Base-by-base conservation (phyloP, 2,888 invertebrate genomes). In the Adineta ricciae region DNA sequence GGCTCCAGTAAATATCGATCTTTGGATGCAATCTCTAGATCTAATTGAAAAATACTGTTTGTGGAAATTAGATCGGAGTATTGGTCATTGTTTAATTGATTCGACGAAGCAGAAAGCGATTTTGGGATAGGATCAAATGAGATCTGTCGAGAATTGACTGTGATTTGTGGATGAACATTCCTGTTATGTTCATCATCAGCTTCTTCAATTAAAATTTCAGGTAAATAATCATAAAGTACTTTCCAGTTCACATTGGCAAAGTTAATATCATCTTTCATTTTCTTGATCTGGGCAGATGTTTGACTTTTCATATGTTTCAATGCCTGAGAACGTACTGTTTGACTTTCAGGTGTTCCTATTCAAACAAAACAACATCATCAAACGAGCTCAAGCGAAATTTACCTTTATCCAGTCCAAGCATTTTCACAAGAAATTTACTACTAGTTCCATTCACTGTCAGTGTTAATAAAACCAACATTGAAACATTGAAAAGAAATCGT, bases 401-500 rank as follows among this genome's bases (percentile, higher is more conserved):
- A n/a, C n/a, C n/a, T 64, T n/a, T 27, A 41, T 78, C 41, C 14
- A 78, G 9, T 24, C 41, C 41, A 41, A 78, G 41, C 21, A 38
- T 21, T 24, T 78, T 38, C 0, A 78, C 78, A 11, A 78, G 8
- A 24, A 78, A 41, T 41, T 78, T 78, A n/a, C 78, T 78, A n/a
- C 41, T 78, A 1, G 41, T 38, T n/a, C 41, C 78, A 78, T 78
- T 41, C 38, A 78, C 24, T 14, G 41, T n/a, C 14, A 78, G 41
- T 78, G 78, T 78, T 19, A 78, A 78, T n/a, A 78, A 8, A 24
- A 78, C 78, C 24, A 78, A 24, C 78, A 78, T 41, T 41, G 78
- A 78, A 78, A 78, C n/a, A n/a, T 78, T 38, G 41, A 78, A 78
- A 11, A 78, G 78, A 78, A 78, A 78, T 4, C 78, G 78, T n/a